Conservation (phyloP, 1,140 invertebrate genomes). For the Caenorhabditis briggsae region DNA sequence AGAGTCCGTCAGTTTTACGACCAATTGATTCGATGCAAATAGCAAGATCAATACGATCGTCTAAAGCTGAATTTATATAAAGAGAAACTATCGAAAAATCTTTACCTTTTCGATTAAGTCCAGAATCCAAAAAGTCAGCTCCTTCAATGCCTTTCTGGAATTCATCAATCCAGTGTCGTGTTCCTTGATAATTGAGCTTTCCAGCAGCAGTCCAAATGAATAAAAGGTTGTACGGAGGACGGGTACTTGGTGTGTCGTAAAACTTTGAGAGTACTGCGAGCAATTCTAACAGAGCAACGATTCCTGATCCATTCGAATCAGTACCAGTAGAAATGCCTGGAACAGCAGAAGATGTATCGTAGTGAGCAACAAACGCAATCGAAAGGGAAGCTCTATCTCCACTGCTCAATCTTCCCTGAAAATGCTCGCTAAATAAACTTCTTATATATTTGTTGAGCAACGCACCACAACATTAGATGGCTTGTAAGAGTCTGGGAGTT, state of each 20-base stretch:
- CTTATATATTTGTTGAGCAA: too few relatives aligned
- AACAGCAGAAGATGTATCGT: slow-evolving; percentile 89
- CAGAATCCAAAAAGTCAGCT: slow-evolving; percentile 14
- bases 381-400: slow-evolving; percentile 80
- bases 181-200: slow-evolving; percentile 94
- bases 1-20: slow-evolving; percentile 81
- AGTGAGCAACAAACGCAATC: slow-evolving; percentile 86
- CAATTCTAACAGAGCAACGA: slow-evolving; percentile 89
- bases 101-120: slow-evolving; percentile 31
- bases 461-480: slow-evolving; percentile 71
- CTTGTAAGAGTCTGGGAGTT: slow-evolving; percentile 26
- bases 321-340: slow-evolving; percentile 89
- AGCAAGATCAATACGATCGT: slow-evolving; percentile 82
- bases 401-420: slow-evolving; percentile 81
- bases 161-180: slow-evolving; percentile 96
- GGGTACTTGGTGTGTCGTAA: slow-evolving; percentile 86
- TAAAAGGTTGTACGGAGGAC: slow-evolving; percentile 87
- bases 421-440: too few relatives aligned
- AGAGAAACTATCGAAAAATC: too few relatives aligned
- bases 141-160: slow-evolving; percentile 87
- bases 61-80: background rate
- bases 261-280: slow-evolving; percentile 90
- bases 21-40: slow-evolving; percentile 90
- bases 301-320: slow-evolving; percentile 94
- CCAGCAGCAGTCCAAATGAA: slow-evolving; percentile 92